Evolutionary conservation across 2,888 invertebrate genomes (phyloP).

Genomic region (Coecobrya sp.): DNA sequence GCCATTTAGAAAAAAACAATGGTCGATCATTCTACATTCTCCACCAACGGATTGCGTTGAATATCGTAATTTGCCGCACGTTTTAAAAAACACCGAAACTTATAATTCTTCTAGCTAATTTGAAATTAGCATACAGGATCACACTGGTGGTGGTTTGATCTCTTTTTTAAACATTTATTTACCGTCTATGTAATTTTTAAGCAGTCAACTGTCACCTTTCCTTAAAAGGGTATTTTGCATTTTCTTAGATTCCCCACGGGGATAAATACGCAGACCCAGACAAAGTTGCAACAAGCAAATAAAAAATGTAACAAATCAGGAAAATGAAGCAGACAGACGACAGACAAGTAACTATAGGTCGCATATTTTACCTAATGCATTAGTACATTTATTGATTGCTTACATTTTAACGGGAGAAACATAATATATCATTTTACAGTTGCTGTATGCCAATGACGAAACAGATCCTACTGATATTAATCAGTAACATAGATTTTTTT

Average conservation of each 20-base stretch:
- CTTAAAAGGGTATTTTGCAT: background rate
- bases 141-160: background rate
- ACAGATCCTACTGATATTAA: background rate
- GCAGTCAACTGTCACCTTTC: background rate
- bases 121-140: slow-evolving; percentile 10
- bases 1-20: slow-evolving; percentile 16
- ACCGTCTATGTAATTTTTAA: background rate
- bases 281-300: background rate
- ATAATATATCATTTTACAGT: slow-evolving; percentile 50
- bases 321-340: slow-evolving; percentile 2
- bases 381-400: slow-evolving; percentile 2
- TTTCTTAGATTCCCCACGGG: background rate
- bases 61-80: background rate
- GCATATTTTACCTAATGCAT: background rate
- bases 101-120: slow-evolving; percentile 1
- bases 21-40: background rate
- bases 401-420: slow-evolving; percentile 33
- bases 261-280: too few species aligned
- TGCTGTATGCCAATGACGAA: background rate
- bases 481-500: slow-evolving; percentile 1
- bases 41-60: background rate
- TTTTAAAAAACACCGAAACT: background rate
- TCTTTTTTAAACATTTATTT: background rate
- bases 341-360: too few species aligned
- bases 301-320: background rate